phyloP scores from a whole-genome alignment of 2,797 vertebrate species.

The Bucorvus abyssinicus region DNA sequence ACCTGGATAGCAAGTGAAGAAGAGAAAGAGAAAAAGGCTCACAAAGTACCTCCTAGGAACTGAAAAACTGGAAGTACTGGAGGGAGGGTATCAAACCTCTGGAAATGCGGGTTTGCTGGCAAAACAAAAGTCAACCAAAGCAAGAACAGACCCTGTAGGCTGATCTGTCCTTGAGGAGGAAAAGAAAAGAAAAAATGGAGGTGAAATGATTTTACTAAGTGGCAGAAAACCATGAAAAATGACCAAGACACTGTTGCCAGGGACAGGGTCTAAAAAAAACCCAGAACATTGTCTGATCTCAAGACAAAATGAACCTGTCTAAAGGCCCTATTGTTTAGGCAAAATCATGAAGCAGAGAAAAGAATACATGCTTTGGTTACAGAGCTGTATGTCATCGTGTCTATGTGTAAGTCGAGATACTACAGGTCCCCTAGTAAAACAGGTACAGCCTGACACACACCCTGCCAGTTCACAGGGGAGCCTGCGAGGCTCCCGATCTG shows the following conservation, averaged over 20 bases:
- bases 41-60: not conserved
- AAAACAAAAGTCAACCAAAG: not conserved
- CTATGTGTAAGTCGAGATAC: not conserved
- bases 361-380: not conserved
- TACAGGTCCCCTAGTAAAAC: not conserved
- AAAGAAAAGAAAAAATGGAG: not conserved
- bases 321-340: not conserved
- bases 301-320: not conserved
- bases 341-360: not conserved
- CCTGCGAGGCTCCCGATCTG: not conserved
- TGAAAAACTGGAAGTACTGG: not conserved
- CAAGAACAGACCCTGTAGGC: not conserved
- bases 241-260: not conserved
- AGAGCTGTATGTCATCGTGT: fast-evolving
- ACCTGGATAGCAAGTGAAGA: not conserved
- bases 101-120: not conserved
- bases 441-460: not conserved
- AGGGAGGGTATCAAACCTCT: not conserved
- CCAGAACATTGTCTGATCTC: not conserved
- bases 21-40: not conserved
- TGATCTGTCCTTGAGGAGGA: not conserved
- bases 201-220: not conserved
- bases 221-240: not conserved
- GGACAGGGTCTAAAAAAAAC: not conserved
- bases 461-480: not conserved